These are phyloP conservation scores for Lomographa bimaculata DNA, from an alignment of 2,888 invertebrate genomes.

Conservation along the genomic window DNA sequence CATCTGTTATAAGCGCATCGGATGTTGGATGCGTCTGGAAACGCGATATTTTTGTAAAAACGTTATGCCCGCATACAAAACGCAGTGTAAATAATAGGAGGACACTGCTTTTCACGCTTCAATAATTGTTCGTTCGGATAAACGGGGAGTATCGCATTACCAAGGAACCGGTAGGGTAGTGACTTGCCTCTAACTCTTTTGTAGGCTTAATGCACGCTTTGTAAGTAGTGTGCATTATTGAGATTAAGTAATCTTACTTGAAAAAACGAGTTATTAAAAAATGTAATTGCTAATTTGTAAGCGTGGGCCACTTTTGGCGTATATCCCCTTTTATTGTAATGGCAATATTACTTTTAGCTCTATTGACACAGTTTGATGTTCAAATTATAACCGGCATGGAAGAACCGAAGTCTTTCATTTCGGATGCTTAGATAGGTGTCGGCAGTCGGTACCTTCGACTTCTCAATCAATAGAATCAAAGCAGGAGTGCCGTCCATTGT, in stretches of 20 bases:
- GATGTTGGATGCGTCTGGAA: conserved; percentile 49
- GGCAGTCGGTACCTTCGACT: conserved; percentile 38
- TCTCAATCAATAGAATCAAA: conserved; percentile 65
- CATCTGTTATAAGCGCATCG: no score
- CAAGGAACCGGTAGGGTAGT: conserved; percentile 60
- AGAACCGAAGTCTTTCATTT: conserved; percentile 16
- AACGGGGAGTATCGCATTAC: conserved; percentile 77
- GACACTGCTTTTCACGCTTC: conserved; percentile 84
- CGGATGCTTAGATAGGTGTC: conserved; percentile 24
- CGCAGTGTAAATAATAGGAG: conserved; percentile 80
- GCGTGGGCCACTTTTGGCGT: no score
- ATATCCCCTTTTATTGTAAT: no score
- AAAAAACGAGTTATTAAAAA: no score
- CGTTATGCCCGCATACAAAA: conserved; percentile 80
- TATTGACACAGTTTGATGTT: no score
- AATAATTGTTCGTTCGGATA: conserved; percentile 84
- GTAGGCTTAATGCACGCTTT: conserved; percentile 39
- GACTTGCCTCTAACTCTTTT: conserved; percentile 65
- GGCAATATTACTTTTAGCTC: no score
- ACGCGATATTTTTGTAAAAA: conserved; percentile 77
- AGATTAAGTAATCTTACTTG: conserved; percentile 27
- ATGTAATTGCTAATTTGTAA: no score
- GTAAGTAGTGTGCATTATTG: conserved; percentile 33
- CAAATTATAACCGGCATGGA: no score
- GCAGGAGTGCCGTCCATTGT: conserved; percentile 72